Evolutionary conservation across 1,140 invertebrate species (phyloP).

Genomic region (Trypoxylus dichotomus): DNA sequence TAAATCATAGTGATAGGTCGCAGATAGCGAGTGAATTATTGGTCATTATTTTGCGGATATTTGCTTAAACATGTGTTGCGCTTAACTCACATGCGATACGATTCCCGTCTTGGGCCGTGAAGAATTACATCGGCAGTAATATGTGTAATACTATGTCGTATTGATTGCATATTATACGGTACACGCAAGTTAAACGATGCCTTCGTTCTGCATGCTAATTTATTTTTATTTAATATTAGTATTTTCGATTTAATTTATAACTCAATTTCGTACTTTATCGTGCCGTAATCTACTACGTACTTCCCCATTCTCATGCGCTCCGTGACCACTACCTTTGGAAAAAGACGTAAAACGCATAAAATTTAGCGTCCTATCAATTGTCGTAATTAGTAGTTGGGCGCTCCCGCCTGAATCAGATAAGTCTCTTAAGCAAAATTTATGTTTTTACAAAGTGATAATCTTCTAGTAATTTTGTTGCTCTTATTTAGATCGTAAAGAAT

Average conservation of each 20-base stretch:
- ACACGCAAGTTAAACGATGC: neutral
- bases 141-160: conserved; percentile 11
- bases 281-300: neutral
- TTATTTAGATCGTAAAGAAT: neutral
- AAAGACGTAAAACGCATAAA: conserved; percentile 16
- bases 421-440: conserved; percentile 14
- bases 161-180: conserved; percentile 20
- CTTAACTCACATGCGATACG: conserved; percentile 17
- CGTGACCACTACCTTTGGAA: neutral
- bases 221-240: conserved; percentile 30
- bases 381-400: conserved; percentile 18
- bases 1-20: conserved; percentile 29
- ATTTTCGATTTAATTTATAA: conserved; percentile 27
- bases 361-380: conserved; percentile 12
- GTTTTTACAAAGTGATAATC: neutral
- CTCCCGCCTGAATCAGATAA: neutral
- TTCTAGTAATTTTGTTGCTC: neutral
- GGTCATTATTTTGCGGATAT: conserved; percentile 26
- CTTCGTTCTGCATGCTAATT: conserved; percentile 5
- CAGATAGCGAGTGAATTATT: conserved; percentile 29
- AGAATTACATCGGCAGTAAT: conserved; percentile 17
- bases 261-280: conserved; percentile 24
- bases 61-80: conserved; percentile 27
- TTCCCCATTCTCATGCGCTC: neutral
- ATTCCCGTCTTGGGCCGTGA: conserved; percentile 7